Conservation (phyloP, 2,888 invertebrate species). For the Ophion ellenae region DNA sequence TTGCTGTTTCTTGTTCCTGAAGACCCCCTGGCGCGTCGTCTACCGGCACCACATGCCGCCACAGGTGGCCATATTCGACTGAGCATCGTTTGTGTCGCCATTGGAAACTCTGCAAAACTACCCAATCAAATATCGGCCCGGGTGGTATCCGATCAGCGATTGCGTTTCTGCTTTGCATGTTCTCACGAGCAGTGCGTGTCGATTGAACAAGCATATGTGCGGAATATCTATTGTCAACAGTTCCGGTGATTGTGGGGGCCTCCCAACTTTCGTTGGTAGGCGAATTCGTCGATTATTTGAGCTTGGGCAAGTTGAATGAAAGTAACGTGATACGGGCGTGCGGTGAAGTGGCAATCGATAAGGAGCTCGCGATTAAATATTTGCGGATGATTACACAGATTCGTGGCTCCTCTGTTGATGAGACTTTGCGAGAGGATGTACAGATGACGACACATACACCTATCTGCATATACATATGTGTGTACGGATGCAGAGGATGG, state of each 20-base stretch:
- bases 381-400: conserved; percentile 59
- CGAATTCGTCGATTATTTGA: not conserved
- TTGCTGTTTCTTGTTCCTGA: not conserved
- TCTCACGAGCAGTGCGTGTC: not conserved
- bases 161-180: no score
- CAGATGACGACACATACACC: not conserved
- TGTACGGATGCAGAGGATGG: not conserved
- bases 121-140: not conserved
- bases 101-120: not conserved
- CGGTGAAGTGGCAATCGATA: conserved; percentile 61
- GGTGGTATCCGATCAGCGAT: not conserved
- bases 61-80: not conserved
- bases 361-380: conserved; percentile 62
- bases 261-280: not conserved
- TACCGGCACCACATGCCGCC: not conserved
- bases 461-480: not conserved
- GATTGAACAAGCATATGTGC: not conserved
- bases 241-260: not conserved
- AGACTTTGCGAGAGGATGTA: conserved; percentile 10
- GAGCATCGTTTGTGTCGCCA: not conserved
- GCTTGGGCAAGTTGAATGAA: conserved; percentile 36
- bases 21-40: not conserved
- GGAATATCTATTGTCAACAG: not conserved
- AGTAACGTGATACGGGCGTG: conserved; percentile 32
- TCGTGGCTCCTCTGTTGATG: conserved; percentile 30